phyloP scores from a whole-genome alignment of 2,113 vertebrate genomes.

The Oncorhynchus masou region DNA sequence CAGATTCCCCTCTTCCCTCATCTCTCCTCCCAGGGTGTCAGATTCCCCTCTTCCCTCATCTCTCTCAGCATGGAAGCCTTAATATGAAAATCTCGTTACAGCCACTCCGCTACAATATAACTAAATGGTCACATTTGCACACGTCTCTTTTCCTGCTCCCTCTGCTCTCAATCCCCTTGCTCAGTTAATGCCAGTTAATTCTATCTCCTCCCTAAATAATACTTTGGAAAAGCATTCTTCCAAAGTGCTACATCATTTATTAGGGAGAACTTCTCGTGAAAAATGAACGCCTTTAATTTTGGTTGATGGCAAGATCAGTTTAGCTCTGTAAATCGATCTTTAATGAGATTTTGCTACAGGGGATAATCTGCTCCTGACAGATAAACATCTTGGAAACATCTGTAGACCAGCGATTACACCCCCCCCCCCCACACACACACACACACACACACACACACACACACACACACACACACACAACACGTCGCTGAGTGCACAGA shows the following conservation, averaged over 20 bases:
- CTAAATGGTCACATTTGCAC: slow-evolving; percentile 81
- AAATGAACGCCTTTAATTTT: slow-evolving; percentile 99
- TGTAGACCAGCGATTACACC: slow-evolving; percentile 96
- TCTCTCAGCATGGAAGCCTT: slow-evolving; percentile 82
- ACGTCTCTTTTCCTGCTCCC: slow-evolving; percentile 81
- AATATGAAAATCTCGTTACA: slow-evolving; percentile 81
- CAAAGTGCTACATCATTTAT: slow-evolving; percentile 99
- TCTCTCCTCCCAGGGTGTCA: slow-evolving; percentile 56
- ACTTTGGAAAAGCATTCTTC: slow-evolving; percentile 95
- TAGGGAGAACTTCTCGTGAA: slow-evolving; percentile 95
- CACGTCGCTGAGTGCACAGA: slow-evolving; percentile 69
- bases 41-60: slow-evolving; percentile 77
- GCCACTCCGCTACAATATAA: slow-evolving; percentile 53
- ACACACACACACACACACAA: slow-evolving; percentile 58
- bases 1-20: slow-evolving; percentile 46
- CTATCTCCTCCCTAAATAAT: slow-evolving; percentile 82
- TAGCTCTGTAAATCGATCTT: slow-evolving; percentile 99
- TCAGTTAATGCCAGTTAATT: slow-evolving; percentile 96
- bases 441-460: slow-evolving; percentile 3
- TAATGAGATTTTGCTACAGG: slow-evolving; percentile 99
- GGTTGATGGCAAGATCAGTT: slow-evolving; percentile 99
- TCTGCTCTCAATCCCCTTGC: slow-evolving; percentile 81
- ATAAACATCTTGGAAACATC: slow-evolving; percentile 99
- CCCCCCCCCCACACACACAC: slow-evolving; percentile 39
- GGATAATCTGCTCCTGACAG: slow-evolving; percentile 99